Percentiles rank a stretch among this genome's conserved stretches.
These are phyloP conservation scores for Hippocampus guttulatus DNA, from an alignment of 2,113 vertebrate species.

Conservation along the genomic window DNA sequence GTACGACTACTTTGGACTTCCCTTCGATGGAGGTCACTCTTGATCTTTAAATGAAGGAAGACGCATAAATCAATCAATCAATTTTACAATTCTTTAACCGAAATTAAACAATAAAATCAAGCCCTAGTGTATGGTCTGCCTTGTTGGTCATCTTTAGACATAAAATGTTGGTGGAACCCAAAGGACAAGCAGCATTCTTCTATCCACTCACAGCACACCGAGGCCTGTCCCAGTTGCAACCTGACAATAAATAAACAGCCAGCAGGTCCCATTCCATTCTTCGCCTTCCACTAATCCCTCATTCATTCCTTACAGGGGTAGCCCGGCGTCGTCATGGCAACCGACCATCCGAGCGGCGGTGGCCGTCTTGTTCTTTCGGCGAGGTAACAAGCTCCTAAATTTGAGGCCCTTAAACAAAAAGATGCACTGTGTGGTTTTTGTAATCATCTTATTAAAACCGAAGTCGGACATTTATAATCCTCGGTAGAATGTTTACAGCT, in stretches of 20 bases:
- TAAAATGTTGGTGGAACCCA: not conserved
- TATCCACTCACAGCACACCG: constrained; percentile 15
- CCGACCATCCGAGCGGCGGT: constrained; percentile 33
- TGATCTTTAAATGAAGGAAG: too few relatives aligned
- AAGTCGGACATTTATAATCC: not conserved
- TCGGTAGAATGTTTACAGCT: not conserved
- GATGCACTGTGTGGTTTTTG: not conserved
- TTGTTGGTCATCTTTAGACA: not conserved
- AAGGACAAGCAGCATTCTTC: not conserved
- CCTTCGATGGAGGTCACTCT: too few relatives aligned
- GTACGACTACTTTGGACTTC: too few relatives aligned
- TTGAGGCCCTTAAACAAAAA: not conserved
- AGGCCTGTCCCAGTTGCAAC: constrained; percentile 28
- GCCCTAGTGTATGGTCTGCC: not conserved
- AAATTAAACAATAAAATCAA: not conserved
- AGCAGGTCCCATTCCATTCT: constrained; percentile 50
- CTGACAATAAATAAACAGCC: constrained; percentile 49
- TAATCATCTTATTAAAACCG: constrained; percentile 1
- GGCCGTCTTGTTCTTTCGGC: not conserved
- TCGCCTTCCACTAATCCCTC: constrained; percentile 53
- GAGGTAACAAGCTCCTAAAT: constrained; percentile 9
- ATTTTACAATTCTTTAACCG: too few relatives aligned
- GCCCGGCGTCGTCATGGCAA: constrained; percentile 46
- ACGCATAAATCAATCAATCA: too few relatives aligned
- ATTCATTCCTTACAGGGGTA: constrained; percentile 53